phyloP scores from a whole-genome alignment of 2,113 vertebrate genomes.

The Phalacrocorax pelagicus region DNA sequence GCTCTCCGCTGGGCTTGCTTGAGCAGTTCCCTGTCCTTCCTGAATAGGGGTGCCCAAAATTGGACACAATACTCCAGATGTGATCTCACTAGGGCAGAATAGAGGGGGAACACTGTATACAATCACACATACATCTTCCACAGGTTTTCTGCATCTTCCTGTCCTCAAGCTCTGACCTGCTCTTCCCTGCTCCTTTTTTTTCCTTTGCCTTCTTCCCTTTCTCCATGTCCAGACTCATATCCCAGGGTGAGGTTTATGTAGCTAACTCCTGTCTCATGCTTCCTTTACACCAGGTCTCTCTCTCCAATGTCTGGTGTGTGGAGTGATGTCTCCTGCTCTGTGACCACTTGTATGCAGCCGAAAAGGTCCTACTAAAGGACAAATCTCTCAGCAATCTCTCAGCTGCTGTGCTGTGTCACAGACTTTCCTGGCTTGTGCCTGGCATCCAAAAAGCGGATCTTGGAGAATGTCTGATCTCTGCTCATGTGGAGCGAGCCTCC shows the following conservation, averaged over 20 bases:
- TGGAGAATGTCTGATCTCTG: not conserved
- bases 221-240: not conserved
- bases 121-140: not conserved
- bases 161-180: not conserved
- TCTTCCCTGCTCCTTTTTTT: not conserved
- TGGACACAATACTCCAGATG: too few relatives aligned
- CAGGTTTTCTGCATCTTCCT: not conserved
- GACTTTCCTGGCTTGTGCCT: rapidly evolving
- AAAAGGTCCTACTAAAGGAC: not conserved
- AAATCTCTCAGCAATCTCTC: not conserved
- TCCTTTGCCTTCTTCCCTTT: not conserved
- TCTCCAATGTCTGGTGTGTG: not conserved
- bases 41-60: too few relatives aligned
- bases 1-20: too few relatives aligned
- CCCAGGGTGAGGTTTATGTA: not conserved
- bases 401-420: not conserved
- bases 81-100: too few relatives aligned
- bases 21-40: too few relatives aligned
- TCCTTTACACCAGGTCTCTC: not conserved
- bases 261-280: not conserved
- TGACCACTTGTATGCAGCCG: not conserved
- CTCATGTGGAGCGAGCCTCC: rapidly evolving
- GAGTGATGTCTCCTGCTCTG: not conserved
- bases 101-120: too few relatives aligned
- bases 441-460: not conserved